These are phyloP conservation scores for Fistularia commersonii DNA, from an alignment of 2,797 vertebrate genomes.

Conservation along the genomic window DNA sequence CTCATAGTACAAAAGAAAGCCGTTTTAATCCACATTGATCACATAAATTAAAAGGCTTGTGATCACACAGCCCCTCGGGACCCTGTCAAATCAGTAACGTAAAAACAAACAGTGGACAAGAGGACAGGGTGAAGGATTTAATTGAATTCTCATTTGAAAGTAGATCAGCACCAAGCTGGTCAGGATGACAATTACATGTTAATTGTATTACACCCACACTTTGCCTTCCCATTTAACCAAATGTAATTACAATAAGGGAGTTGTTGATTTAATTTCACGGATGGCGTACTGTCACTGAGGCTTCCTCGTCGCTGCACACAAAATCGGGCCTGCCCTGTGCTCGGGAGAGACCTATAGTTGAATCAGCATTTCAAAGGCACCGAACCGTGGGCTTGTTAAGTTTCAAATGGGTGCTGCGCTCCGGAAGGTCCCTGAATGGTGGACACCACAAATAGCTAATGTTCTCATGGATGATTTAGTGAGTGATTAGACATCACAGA, in stretches of 20 bases:
- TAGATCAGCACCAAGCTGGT: slow-evolving; percentile 60
- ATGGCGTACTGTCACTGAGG: slow-evolving; percentile 59
- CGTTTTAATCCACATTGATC: no score
- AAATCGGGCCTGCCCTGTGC: slow-evolving; percentile 41
- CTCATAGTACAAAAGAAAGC: no score
- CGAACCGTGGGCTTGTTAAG: slow-evolving; percentile 51
- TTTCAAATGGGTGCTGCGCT: slow-evolving; percentile 51
- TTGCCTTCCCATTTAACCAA: slow-evolving; percentile 72
- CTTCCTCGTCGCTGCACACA: slow-evolving; percentile 41
- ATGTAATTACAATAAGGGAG: slow-evolving; percentile 76
- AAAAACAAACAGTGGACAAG: slow-evolving; percentile 13
- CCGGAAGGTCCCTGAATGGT: slow-evolving; percentile 53
- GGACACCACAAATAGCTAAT: slow-evolving; percentile 58
- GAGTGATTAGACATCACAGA: slow-evolving; percentile 62
- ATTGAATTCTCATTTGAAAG: slow-evolving; percentile 38
- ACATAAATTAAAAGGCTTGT: background rate
- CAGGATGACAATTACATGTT: slow-evolving; percentile 70
- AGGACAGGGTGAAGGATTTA: slow-evolving; percentile 32
- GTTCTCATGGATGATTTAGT: slow-evolving; percentile 69
- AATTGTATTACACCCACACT: slow-evolving; percentile 74
- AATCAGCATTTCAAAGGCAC: slow-evolving; percentile 52
- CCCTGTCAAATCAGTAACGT: slow-evolving; percentile 14
- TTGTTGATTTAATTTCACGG: slow-evolving; percentile 79
- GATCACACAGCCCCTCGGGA: background rate
- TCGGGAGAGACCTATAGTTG: slow-evolving; percentile 48